These are phyloP conservation scores for Ptychodera flava DNA, from an alignment of 35 echinoderm and acorn worm genomes.

Conservation along the genomic window DNA sequence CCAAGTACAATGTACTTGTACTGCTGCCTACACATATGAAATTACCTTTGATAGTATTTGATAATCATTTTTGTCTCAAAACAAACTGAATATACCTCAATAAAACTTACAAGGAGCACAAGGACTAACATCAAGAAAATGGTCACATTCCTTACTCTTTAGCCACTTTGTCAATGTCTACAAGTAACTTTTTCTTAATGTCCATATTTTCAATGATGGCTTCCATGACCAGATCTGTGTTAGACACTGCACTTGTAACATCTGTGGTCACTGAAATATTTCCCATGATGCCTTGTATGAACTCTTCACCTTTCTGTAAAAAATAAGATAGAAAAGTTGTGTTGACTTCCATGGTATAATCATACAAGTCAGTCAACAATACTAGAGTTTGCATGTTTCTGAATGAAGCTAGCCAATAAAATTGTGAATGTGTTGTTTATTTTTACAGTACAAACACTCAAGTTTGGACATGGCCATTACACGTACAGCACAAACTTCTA, in stretches of 20 bases:
- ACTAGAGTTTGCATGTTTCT: background rate
- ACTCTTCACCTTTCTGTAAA: slow-evolving; percentile 58
- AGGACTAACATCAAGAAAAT: too few species aligned
- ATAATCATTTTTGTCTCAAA: too few species aligned
- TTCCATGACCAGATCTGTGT: slow-evolving; percentile 77
- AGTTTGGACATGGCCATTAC: too few species aligned
- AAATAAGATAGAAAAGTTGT: slow-evolving; percentile 12
- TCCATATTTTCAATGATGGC: slow-evolving; percentile 90
- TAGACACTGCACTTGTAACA: slow-evolving; percentile 42
- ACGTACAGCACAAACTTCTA: too few species aligned
- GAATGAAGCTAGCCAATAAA: too few species aligned
- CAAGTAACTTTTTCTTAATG: slow-evolving; percentile 79
- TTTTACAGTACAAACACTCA: too few species aligned
- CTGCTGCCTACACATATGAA: too few species aligned
- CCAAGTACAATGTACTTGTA: too few species aligned
- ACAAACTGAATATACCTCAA: too few species aligned
- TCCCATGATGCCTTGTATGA: slow-evolving; percentile 47
- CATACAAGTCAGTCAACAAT: background rate
- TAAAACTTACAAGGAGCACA: too few species aligned
- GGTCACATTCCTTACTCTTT: slow-evolving; percentile 63
- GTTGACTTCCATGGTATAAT: background rate
- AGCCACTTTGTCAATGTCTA: slow-evolving; percentile 76
- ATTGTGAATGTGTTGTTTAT: too few species aligned
- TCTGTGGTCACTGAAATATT: slow-evolving; percentile 56
- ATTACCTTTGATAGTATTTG: too few species aligned